Percentiles rank a stretch among this genome's conserved stretches.
Conservation (phyloP, 2,797 vertebrate genomes). For the Novumbra hubbsi region DNA sequence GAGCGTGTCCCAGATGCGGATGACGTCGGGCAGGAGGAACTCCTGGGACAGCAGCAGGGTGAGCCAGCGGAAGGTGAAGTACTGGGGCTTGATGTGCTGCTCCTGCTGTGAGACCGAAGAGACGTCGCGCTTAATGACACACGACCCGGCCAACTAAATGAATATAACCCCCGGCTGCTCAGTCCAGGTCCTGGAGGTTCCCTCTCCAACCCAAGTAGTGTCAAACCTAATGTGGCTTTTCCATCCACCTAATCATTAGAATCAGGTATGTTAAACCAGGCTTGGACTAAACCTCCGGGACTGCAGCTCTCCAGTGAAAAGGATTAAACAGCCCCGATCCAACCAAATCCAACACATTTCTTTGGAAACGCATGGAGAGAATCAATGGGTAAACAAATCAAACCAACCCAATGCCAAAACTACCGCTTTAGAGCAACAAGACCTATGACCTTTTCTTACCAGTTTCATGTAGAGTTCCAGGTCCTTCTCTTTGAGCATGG, state of each 20-base stretch:
- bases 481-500: conserved; percentile 91
- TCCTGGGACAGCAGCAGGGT: conserved; percentile 95
- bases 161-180: background rate
- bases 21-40: conserved; percentile 95
- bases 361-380: background rate
- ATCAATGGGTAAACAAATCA: background rate
- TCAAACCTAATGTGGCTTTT: too few relatives aligned
- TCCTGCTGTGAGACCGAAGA: conserved; percentile 79
- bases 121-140: background rate
- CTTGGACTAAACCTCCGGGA: too few relatives aligned
- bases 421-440: background rate
- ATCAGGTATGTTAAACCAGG: too few relatives aligned
- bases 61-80: conserved; percentile 98
- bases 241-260: too few relatives aligned
- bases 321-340: too few relatives aligned
- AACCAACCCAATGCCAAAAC: background rate
- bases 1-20: conserved; percentile 97
- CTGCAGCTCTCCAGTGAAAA: too few relatives aligned
- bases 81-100: conserved; percentile 98
- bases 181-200: too few relatives aligned
- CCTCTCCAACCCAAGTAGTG: background rate
- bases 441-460: conserved; percentile 68
- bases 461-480: conserved; percentile 89
- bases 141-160: background rate
- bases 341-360: background rate